Evolutionary conservation across 2,888 invertebrate species (phyloP), one percentile per base, ranked within the genome.

Genomic region (Chouioia cunea): DNA sequence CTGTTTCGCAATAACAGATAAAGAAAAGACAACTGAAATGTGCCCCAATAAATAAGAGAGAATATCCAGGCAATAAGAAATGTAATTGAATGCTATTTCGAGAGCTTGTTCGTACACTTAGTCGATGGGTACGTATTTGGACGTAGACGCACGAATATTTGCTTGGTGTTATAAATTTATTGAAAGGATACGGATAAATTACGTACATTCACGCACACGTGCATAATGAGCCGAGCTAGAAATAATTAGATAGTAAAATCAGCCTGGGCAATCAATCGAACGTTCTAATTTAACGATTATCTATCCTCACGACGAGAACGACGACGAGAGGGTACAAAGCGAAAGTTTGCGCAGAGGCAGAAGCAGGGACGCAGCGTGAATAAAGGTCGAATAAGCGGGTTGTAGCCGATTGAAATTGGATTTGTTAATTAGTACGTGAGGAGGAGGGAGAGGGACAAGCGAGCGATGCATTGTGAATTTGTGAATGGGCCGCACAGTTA

Each of bases 331-430:
- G n/a, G n/a, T n/a, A n/a, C 22, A 22, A 43, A 14, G 53, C 46
- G 65, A 72, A 73, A 72, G 73, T 73, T 69, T 66, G 66, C 43
- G 27, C 52, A 22, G 50, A 46, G 43, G 57, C 50, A 43, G 50
- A 36, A 47, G 18, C 48, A 60, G 50, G 20, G 62, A 52, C 70
- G 56, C 66, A 73, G 59, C 57, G 52, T 3, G 70, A 59, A 58
- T 70, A 65, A 70, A 47, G 64, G 67, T 65, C 56, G 70, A 70
- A 70, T 64, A 70, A 74, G 65, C 77, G 79, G 78, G 79, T 80
- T 77, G 78, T 12, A 74, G 77, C 74, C 79, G 80, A 81, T 83
- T 81, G 80, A 80, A 83, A 83, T 83, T 81, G 79, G 81, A 83
- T 83, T 82, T 82, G 80, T 83, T 83, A 81, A 83, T 83, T 82